Evolutionary conservation across 2,888 invertebrate genomes (phyloP).

Genomic region (Drosophila neotestacea): DNA sequence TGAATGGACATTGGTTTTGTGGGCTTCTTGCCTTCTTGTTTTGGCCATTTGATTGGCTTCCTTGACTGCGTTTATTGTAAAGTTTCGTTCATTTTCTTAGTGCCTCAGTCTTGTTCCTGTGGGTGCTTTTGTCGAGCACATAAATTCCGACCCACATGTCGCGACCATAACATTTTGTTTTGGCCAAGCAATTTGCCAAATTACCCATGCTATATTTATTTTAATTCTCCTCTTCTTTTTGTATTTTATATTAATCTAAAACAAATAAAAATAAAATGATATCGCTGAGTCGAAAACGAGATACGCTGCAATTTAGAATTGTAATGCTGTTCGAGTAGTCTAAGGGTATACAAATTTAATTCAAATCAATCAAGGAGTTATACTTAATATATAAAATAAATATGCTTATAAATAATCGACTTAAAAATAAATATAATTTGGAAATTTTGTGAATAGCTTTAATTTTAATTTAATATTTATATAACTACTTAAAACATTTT

Average conservation of each 20-base stretch:
- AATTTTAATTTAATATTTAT: no score
- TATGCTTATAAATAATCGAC: no score
- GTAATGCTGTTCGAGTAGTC: neutral
- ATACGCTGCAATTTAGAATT: conserved; percentile 10
- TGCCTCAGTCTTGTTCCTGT: neutral
- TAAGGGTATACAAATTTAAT: no score
- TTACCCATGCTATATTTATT: conserved; percentile 43
- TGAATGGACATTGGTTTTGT: conserved; percentile 65
- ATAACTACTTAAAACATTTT: no score
- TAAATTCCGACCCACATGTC: conserved; percentile 49
- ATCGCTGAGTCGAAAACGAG: neutral
- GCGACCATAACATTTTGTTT: conserved; percentile 57
- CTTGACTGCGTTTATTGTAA: conserved; percentile 56
- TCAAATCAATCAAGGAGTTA: no score
- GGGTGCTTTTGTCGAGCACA: conserved; percentile 39
- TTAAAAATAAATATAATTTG: no score
- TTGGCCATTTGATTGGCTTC: conserved; percentile 47
- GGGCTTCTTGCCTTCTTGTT: conserved; percentile 11
- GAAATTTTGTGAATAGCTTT: no score
- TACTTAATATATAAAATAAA: no score
- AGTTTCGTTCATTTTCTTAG: conserved; percentile 44
- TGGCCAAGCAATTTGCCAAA: conserved; percentile 63
- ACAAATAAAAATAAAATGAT: conserved; percentile 11
- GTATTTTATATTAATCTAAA: conserved; percentile 57
- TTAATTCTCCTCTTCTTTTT: conserved; percentile 18